phyloP scores from a whole-genome alignment of 2,113 vertebrate genomes.

The Misgurnus anguillicaudatus region DNA sequence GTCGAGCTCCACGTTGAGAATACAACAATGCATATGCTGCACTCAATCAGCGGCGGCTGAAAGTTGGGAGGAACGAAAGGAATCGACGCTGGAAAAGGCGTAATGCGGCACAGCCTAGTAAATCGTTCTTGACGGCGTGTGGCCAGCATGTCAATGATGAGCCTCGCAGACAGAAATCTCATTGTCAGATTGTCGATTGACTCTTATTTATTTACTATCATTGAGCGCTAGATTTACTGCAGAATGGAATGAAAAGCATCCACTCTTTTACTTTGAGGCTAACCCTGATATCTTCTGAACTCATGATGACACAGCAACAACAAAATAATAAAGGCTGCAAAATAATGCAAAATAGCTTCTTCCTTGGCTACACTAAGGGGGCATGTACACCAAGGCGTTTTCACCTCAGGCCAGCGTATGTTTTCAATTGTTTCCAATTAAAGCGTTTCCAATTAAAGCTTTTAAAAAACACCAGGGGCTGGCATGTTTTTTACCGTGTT shows the following conservation, averaged over 20 bases:
- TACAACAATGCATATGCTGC: slow-evolving; percentile 28
- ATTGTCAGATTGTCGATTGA: slow-evolving; percentile 18
- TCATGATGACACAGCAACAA: too few species aligned
- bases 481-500: too few species aligned
- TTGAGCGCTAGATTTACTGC: background rate
- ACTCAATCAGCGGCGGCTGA: background rate
- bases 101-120: slow-evolving; percentile 15
- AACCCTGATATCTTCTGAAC: background rate
- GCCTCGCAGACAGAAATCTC: slow-evolving; percentile 12
- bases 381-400: too few species aligned
- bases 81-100: slow-evolving; percentile 2
- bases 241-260: background rate
- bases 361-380: too few species aligned
- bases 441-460: too few species aligned
- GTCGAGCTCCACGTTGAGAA: slow-evolving; percentile 2
- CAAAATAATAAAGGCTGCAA: too few species aligned
- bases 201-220: slow-evolving; percentile 16
- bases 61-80: background rate
- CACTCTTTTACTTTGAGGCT: background rate
- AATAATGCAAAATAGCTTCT: too few species aligned
- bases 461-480: too few species aligned
- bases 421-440: too few species aligned
- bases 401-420: too few species aligned
- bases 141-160: slow-evolving; percentile 15
- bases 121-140: slow-evolving; percentile 8